A percentile compares a stretch with the other conserved stretches of the same genome.
These are phyloP conservation scores for Notothenia rossii DNA, from an alignment of 2,113 vertebrate species.

Conservation along the genomic window DNA sequence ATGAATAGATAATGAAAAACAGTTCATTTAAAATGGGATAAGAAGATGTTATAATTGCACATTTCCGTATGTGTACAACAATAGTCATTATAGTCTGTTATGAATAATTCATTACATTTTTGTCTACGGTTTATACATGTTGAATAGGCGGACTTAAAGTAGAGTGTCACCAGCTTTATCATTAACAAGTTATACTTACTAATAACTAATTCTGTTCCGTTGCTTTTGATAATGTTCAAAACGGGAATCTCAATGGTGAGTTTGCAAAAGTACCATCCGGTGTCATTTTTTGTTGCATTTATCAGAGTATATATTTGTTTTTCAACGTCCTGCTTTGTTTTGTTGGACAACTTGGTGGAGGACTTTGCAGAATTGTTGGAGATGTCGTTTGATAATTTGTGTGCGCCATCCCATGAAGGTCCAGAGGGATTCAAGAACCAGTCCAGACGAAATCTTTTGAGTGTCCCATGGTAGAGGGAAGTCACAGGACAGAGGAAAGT, in stretches of 20 bases:
- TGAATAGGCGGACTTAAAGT: not conserved
- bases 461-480: not conserved
- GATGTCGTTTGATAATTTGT: rapidly evolving
- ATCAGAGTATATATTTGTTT: not conserved
- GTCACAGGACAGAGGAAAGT: conserved; percentile 53
- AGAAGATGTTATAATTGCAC: not conserved
- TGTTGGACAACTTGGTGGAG: rapidly evolving
- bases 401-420: rapidly evolving
- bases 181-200: conserved; percentile 66
- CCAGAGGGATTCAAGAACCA: conserved; percentile 44
- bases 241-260: conserved; percentile 51
- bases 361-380: rapidly evolving
- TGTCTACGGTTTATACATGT: not conserved
- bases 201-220: conserved; percentile 44
- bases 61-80: not conserved
- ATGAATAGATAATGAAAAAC: not conserved
- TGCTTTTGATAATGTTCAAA: rapidly evolving
- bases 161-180: rapidly evolving
- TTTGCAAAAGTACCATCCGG: conserved; percentile 65
- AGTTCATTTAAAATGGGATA: not conserved
- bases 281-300: not conserved
- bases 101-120: not conserved
- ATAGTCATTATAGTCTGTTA: not conserved
- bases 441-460: rapidly evolving
- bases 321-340: no score